phyloP scores from a whole-genome alignment of 2,888 invertebrate genomes.

The Mesorhabditis sp. region DNA sequence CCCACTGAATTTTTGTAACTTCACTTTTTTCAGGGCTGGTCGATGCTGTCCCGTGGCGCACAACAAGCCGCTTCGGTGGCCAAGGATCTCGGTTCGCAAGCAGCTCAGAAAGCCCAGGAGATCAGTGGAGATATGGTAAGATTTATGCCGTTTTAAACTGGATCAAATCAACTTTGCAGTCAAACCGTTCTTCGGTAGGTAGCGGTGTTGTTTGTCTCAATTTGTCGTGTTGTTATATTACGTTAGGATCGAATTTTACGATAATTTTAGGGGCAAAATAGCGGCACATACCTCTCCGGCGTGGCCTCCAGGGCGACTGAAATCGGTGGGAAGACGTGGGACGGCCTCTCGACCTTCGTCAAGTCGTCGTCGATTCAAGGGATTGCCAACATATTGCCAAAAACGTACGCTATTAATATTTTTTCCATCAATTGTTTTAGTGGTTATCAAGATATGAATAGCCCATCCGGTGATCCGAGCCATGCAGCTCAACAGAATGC shows the following conservation, averaged over 20 bases:
- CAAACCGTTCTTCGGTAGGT: too few relatives aligned
- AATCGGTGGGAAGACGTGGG: conserved; percentile 50
- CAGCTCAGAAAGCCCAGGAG: conserved; percentile 52
- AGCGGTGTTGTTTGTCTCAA: too few relatives aligned
- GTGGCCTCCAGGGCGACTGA: conserved; percentile 48
- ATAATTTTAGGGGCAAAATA: conserved; percentile 29
- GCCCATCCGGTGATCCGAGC: background rate
- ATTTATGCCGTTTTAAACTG: background rate
- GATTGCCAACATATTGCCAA: conserved; percentile 24
- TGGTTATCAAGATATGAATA: conserved; percentile 47
- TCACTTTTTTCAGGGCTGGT: conserved; percentile 45
- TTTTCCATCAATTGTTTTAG: conserved; percentile 22
- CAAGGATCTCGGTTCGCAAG: conserved; percentile 51
- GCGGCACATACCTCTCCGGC: conserved; percentile 31
- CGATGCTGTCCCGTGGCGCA: conserved; percentile 51
- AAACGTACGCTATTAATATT: conserved; percentile 16
- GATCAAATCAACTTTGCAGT: too few relatives aligned
- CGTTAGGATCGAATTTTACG: background rate
- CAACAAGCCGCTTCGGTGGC: conserved; percentile 51
- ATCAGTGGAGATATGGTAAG: conserved; percentile 34
- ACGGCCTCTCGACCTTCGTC: conserved; percentile 49
- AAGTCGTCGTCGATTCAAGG: conserved; percentile 56
- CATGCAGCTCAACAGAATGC: background rate
- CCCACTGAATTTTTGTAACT: too few relatives aligned
- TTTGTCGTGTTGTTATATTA: too few relatives aligned